Conservation (phyloP, 2,113 vertebrate species). For the Cynocephalus volans region DNA sequence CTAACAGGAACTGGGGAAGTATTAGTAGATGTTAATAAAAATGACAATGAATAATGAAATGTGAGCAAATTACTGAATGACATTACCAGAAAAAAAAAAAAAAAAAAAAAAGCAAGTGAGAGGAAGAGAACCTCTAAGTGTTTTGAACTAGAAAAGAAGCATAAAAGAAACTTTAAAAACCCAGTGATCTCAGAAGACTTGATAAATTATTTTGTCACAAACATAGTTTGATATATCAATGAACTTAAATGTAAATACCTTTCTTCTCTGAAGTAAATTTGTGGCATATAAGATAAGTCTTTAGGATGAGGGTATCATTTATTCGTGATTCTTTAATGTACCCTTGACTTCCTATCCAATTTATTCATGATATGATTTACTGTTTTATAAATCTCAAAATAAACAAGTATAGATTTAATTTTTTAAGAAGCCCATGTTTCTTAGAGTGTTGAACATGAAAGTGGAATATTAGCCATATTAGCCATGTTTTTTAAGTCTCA, state of each 20-base stretch:
- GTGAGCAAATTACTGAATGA: neutral
- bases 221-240: conserved; percentile 22
- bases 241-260: neutral
- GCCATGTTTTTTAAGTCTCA: neutral
- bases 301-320: neutral
- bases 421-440: neutral
- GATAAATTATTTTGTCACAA: neutral
- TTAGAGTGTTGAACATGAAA: neutral
- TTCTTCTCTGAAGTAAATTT: neutral
- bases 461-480: neutral
- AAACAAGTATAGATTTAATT: neutral
- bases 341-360: neutral
- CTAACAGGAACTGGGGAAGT: neutral
- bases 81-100: neutral
- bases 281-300: neutral
- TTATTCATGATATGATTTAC: neutral
- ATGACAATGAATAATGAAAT: conserved; percentile 30
- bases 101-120: neutral
- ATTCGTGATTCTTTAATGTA: neutral
- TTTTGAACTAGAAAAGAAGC: neutral
- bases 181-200: neutral
- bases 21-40: neutral
- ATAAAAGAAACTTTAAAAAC: neutral
- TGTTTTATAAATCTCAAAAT: conserved; percentile 2
- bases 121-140: neutral